Evolutionary conservation across 2,113 vertebrate species (phyloP), one percentile per base, ranked within the genome.

Genomic region (Isurus oxyrinchus): DNA sequence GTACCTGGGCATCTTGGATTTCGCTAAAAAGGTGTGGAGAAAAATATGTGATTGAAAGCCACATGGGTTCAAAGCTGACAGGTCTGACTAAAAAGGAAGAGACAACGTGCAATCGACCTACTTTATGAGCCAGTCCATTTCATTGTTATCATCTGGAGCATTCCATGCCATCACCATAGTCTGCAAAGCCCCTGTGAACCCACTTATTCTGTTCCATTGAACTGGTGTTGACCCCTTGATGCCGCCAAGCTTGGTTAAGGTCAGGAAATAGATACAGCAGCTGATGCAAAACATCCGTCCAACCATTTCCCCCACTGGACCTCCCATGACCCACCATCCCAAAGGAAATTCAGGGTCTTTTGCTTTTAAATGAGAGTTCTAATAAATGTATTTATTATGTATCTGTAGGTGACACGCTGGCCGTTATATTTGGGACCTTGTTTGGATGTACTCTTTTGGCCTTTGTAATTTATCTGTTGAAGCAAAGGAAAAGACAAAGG

Each of bases 341-440:
- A 0, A 21, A 44, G 81, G 81, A 84, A 84, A 23, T 19, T 84
- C 13, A 25, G 13, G 53, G 55, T 27, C 55, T 59, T 23, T 91
- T 6, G 27, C 40, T 2, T 59, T 91, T 5, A 91, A 59, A 91
- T 5, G 31, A 14, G 21, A 25, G 19, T 44, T 95, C 61, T 95
- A 35, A 95, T 25, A 14, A 63, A 63, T 66, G 8, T 40, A 16
- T 86, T 2, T 66, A 23, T 95, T 72, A n/a, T 96, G 14, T 96
- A 79, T 96, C 96, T 61, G 23, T 96, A 98, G 98, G 98, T 57
- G 98, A 98, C 0, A 97, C 98, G 96, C 96, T 98, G 96, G 98
- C 98, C 0, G 96, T 98, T 88, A 96, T 98, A 86, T 98, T 98
- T 0, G 98, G 98, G 55, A 96, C 97, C 59, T 98, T 98, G 91